Conservation (phyloP, 2,888 invertebrate genomes). For the Callyntrura guangdongensis region DNA sequence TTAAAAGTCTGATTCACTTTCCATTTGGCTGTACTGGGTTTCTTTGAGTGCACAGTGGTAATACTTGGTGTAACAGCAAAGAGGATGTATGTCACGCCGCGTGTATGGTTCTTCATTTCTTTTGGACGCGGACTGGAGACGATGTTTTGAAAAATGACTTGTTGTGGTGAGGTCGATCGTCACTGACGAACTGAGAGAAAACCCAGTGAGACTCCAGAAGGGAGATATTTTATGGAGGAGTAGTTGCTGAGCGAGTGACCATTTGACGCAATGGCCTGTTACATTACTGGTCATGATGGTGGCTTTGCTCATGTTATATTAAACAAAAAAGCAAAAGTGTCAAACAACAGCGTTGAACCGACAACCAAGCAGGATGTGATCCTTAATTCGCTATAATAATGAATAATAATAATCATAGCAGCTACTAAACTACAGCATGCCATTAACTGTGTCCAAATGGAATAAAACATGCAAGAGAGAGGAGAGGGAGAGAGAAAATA, state of each 20-base stretch:
- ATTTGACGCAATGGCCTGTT: conserved; percentile 25
- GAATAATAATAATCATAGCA: conserved; percentile 68
- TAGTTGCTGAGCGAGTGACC: conserved; percentile 42
- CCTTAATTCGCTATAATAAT: conserved; percentile 83
- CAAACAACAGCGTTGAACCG: conserved; percentile 59
- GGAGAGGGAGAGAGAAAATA: not conserved
- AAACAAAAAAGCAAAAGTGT: conserved; percentile 40
- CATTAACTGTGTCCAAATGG: conserved; percentile 1
- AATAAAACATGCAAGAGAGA: conserved; percentile 21
- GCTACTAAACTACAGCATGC: conserved; percentile 13
- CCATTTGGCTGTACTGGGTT: not conserved
- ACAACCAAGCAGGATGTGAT: conserved; percentile 84
- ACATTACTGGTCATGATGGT: conserved; percentile 29
- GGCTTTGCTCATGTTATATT: conserved; percentile 14
- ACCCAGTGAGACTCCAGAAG: conserved; percentile 72
- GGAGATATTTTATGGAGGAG: conserved; percentile 74
- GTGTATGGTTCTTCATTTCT: not conserved
- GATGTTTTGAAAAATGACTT: conserved; percentile 22
- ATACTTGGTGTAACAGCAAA: not conserved
- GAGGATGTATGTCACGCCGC: not conserved
- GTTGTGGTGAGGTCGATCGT: conserved; percentile 75
- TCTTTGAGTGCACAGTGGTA: not conserved
- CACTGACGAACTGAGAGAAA: conserved; percentile 78
- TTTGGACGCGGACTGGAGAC: not conserved
- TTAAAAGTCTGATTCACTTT: not conserved